Percentiles rank a stretch among this genome's conserved stretches.
These are phyloP conservation scores for Amiota mariae DNA, from an alignment of 2,888 invertebrate species.

Conservation along the genomic window DNA sequence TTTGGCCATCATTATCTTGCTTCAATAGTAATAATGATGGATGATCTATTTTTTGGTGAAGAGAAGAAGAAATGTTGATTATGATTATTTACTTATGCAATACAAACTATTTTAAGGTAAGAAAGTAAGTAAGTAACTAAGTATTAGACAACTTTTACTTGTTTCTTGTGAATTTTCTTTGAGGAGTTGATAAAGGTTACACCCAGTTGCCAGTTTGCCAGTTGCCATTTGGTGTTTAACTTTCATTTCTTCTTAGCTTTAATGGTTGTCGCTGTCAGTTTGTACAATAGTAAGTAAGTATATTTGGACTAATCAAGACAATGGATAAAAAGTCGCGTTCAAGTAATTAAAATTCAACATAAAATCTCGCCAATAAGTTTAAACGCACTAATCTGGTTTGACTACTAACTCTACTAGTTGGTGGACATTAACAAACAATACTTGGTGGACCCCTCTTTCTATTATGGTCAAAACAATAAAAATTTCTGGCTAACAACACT, in stretches of 20 bases:
- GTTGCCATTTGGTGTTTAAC: neutral
- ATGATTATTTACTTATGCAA: constrained; percentile 14
- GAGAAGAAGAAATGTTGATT: neutral
- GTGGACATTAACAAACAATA: neutral
- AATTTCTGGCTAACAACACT: constrained; percentile 27
- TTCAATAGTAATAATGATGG: neutral
- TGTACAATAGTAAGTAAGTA: neutral
- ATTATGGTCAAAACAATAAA: constrained; percentile 31
- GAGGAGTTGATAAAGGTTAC: neutral
- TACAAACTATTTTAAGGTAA: neutral
- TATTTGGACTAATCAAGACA: neutral
- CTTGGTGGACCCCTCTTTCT: too few species aligned
- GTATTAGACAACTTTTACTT: constrained; percentile 17
- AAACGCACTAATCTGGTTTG: constrained; percentile 9
- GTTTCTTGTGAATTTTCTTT: neutral
- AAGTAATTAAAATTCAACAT: constrained; percentile 26
- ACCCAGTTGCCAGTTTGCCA: too few species aligned
- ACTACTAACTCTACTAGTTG: neutral
- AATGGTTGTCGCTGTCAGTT: neutral
- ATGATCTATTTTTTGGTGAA: neutral
- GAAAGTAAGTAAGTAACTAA: too few species aligned
- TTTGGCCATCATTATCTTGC: constrained; percentile 39
- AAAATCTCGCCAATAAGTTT: constrained; percentile 14
- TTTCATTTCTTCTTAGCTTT: neutral
- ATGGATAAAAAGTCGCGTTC: constrained; percentile 9